Evolutionary conservation across 2,113 vertebrate species (phyloP).

Genomic region (Raja brachyura): DNA sequence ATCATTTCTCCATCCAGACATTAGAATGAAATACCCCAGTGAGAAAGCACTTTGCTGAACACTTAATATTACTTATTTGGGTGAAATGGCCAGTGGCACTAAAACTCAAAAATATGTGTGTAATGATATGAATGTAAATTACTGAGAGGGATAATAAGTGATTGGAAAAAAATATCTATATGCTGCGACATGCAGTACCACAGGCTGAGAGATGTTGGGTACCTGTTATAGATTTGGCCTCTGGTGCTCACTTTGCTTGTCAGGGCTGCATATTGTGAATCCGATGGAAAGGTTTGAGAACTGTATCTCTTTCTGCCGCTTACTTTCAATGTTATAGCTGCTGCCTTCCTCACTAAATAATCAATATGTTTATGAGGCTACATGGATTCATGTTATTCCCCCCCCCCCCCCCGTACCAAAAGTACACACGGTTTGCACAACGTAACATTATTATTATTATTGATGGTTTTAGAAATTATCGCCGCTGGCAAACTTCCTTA

Average conservation of each 20-base stretch:
- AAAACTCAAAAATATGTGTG: not conserved
- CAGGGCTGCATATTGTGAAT: not conserved
- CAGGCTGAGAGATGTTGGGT: not conserved
- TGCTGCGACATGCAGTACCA: not conserved
- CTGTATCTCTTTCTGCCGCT: not conserved
- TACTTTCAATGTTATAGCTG: not conserved
- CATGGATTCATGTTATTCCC: not conserved
- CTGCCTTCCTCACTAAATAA: not conserved
- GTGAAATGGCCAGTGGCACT: not conserved
- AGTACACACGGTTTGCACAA: not conserved
- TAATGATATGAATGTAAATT: not conserved
- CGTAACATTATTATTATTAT: not conserved
- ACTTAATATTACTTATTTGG: not conserved
- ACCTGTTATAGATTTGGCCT: not conserved
- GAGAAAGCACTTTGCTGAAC: no score
- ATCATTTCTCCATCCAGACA: not conserved
- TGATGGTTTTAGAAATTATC: not conserved
- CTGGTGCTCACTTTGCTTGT: not conserved
- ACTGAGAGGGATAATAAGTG: not conserved
- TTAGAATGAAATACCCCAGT: not conserved
- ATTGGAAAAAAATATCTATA: not conserved
- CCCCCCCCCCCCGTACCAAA: not conserved
- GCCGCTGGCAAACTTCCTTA: not conserved
- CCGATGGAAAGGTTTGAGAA: not conserved
- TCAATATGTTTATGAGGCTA: not conserved